A percentile compares a stretch with the other conserved stretches of the same genome.
Conservation (phyloP, 2,888 invertebrate species). For the Spialia ferax region DNA sequence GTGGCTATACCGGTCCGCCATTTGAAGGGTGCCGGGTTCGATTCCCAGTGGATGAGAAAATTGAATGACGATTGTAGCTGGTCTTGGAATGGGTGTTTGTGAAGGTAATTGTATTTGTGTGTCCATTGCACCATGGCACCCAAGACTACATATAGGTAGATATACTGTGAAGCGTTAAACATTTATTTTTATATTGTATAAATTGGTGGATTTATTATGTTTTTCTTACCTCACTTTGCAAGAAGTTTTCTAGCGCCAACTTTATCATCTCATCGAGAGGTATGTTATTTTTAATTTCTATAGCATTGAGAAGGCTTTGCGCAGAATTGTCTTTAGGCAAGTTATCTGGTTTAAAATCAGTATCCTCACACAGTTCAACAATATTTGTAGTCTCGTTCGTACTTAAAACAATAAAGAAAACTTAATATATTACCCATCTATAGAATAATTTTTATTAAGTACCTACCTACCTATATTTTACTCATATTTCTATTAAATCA, state of each 20-base stretch:
- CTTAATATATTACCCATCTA: not conserved
- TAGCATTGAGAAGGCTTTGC: constrained; percentile 60
- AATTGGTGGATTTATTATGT: not conserved
- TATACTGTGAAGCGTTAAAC: too few species aligned
- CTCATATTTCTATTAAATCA: not conserved
- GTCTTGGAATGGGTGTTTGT: too few species aligned
- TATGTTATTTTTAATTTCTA: constrained; percentile 56
- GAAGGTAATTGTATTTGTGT: too few species aligned
- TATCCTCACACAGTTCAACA: not conserved
- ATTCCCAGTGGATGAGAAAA: too few species aligned
- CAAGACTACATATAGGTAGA: too few species aligned
- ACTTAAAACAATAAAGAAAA: not conserved
- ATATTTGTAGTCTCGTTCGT: constrained; percentile 20
- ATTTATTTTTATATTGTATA: too few species aligned
- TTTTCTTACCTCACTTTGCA: constrained; percentile 67
- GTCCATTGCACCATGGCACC: too few species aligned
- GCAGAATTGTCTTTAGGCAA: constrained; percentile 51
- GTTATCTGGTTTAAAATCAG: not conserved
- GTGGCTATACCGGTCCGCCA: too few species aligned
- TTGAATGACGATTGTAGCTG: too few species aligned
- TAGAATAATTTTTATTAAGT: too few species aligned
- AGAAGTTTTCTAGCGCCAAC: constrained; percentile 58
- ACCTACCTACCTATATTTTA: too few species aligned
- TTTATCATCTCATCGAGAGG: constrained; percentile 59
- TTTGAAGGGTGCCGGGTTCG: too few species aligned